Evolutionary conservation across 2,797 vertebrate species (phyloP).

Genomic region (Microctenopoma lineatum): DNA sequence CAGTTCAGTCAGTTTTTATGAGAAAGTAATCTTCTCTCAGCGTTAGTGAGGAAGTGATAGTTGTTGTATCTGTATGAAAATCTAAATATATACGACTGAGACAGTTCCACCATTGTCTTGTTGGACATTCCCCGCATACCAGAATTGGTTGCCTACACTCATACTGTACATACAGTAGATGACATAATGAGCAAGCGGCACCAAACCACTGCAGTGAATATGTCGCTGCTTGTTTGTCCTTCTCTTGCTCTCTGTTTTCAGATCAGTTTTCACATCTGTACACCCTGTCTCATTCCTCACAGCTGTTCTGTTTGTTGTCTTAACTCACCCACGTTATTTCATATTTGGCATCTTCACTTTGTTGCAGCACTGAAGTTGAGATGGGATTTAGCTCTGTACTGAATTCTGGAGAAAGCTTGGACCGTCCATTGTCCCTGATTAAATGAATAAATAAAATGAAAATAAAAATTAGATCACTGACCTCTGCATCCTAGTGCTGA

Average conservation of each 20-base stretch:
- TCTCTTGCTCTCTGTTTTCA: slow-evolving; percentile 15
- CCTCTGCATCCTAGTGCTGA: slow-evolving; percentile 13
- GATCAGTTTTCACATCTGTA: slow-evolving; percentile 39
- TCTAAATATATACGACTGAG: slow-evolving; percentile 51
- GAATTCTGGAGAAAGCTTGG: no score
- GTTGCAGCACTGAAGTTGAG: neutral
- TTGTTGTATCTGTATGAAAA: slow-evolving; percentile 24
- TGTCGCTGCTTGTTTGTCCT: slow-evolving; percentile 17
- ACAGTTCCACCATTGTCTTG: slow-evolving; percentile 63
- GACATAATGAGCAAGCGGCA: slow-evolving; percentile 23
- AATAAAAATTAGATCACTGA: no score
- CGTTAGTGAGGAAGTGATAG: slow-evolving; percentile 25
- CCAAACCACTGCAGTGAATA: slow-evolving; percentile 23
- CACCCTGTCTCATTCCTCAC: slow-evolving; percentile 6
- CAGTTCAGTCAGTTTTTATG: slow-evolving; percentile 8
- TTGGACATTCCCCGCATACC: slow-evolving; percentile 51
- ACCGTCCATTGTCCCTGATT: no score
- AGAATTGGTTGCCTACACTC: slow-evolving; percentile 38
- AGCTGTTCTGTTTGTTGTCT: slow-evolving; percentile 29
- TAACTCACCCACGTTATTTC: slow-evolving; percentile 14
- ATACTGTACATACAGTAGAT: slow-evolving; percentile 35
- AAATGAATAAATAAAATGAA: no score
- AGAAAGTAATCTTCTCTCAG: slow-evolving; percentile 9
- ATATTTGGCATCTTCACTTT: slow-evolving; percentile 12
- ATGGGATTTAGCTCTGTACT: no score